Percentiles rank a stretch among this genome's conserved stretches.
phyloP scores from a whole-genome alignment of 1,140 invertebrate species.

The Melitaea cinxia region DNA sequence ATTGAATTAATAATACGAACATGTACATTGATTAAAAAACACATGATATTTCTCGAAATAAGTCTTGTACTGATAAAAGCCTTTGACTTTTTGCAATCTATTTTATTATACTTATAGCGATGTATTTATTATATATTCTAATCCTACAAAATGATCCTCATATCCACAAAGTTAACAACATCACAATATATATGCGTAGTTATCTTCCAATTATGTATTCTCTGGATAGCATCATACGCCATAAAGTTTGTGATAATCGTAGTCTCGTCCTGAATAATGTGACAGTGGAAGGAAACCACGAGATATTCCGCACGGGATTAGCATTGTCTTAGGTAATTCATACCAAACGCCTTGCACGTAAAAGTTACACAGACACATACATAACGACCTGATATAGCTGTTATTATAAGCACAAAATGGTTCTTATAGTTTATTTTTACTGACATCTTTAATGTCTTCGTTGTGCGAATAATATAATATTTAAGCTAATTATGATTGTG shows the following conservation, averaged over 20 bases:
- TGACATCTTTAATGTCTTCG: not conserved
- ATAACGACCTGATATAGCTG: not conserved
- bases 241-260: not conserved
- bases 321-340: conserved; percentile 9
- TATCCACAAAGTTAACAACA: not conserved
- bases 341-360: conserved; percentile 11
- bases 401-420: not conserved
- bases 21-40: too few relatives aligned
- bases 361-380: not conserved
- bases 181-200: not conserved
- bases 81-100: too few relatives aligned
- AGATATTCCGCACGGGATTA: not conserved
- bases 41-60: too few relatives aligned
- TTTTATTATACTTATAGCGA: too few relatives aligned
- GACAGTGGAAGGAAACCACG: not conserved
- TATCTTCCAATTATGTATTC: not conserved
- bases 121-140: too few relatives aligned
- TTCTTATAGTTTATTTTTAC: too few relatives aligned
- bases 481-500: too few relatives aligned
- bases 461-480: too few relatives aligned
- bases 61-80: too few relatives aligned
- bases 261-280: not conserved
- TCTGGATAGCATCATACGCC: not conserved
- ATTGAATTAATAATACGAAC: too few relatives aligned
- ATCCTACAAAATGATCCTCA: not conserved